Conservation (phyloP, 2,888 invertebrate species). For the Heliconius hortense region DNA sequence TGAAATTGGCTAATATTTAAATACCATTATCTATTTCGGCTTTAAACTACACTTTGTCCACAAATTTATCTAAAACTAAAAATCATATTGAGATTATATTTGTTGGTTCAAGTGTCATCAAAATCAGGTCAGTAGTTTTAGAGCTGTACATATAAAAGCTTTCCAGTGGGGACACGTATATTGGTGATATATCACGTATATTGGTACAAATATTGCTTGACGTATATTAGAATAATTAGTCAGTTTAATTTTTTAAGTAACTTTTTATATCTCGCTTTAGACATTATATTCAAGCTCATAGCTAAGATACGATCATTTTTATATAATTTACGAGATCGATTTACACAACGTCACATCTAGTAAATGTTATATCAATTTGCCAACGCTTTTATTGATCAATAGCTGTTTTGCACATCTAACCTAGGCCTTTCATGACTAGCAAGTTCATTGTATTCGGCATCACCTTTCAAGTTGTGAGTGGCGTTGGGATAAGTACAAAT, state of each 20-base stretch:
- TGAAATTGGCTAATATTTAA: too few relatives aligned
- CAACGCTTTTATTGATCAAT: slow-evolving; percentile 25
- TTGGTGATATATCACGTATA: too few relatives aligned
- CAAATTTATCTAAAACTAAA: too few relatives aligned
- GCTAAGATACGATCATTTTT: slow-evolving; percentile 9
- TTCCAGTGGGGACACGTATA: too few relatives aligned
- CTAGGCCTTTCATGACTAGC: slow-evolving; percentile 24
- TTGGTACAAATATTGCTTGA: too few relatives aligned
- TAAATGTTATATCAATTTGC: slow-evolving; percentile 30
- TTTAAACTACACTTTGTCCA: too few relatives aligned
- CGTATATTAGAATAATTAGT: not conserved
- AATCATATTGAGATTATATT: too few relatives aligned
- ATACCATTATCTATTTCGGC: too few relatives aligned
- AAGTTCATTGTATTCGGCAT: slow-evolving; percentile 15
- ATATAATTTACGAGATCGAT: not conserved
- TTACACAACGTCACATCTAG: slow-evolving; percentile 13
- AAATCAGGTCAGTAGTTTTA: too few relatives aligned
- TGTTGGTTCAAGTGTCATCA: too few relatives aligned
- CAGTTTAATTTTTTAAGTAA: not conserved
- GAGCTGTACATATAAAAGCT: too few relatives aligned
- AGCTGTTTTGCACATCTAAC: slow-evolving; percentile 25
- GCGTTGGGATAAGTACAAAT: slow-evolving; percentile 19
- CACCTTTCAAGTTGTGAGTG: slow-evolving; percentile 20
- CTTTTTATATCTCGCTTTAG: not conserved
- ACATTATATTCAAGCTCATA: slow-evolving; percentile 9